A percentile compares a stretch with the other conserved stretches of the same genome.
These are phyloP conservation scores for Eurystomus glaucurus DNA, from an alignment of 2,797 vertebrate genomes.

Conservation along the genomic window DNA sequence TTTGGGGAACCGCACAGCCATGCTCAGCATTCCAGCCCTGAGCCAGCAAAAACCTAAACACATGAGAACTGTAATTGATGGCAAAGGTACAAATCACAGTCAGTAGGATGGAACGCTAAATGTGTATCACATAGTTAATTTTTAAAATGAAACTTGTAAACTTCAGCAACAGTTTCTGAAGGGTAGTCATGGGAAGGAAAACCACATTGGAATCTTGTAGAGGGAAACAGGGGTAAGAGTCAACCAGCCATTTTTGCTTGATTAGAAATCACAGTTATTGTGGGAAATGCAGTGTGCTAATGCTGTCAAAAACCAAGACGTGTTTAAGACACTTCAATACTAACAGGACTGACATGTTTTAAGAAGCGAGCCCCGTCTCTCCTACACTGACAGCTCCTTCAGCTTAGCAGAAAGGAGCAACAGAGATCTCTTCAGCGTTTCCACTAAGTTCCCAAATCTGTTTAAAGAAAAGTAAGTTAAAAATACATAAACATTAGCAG, in stretches of 20 bases:
- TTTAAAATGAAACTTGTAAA: background rate
- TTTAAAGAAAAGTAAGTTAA: background rate
- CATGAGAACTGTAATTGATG: background rate
- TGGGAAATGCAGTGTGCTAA: background rate
- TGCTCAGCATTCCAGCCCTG: background rate
- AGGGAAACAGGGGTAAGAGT: background rate
- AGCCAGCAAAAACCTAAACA: background rate
- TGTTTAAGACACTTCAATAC: background rate
- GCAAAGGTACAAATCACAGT: background rate
- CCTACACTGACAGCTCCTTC: background rate
- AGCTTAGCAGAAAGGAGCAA: background rate
- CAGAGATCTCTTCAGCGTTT: background rate
- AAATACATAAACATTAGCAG: background rate
- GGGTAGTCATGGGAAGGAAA: background rate
- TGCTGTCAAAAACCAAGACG: background rate
- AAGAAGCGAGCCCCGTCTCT: background rate
- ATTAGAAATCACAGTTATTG: background rate
- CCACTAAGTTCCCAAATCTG: background rate
- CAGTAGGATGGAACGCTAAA: background rate
- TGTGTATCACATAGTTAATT: background rate
- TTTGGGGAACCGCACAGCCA: background rate
- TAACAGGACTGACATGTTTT: rapidly evolving
- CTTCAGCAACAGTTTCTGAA: background rate
- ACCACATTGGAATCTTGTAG: rapidly evolving
- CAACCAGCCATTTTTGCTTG: background rate